Conservation (phyloP, 2,888 invertebrate species). For the Rhamnusium bicolor region DNA sequence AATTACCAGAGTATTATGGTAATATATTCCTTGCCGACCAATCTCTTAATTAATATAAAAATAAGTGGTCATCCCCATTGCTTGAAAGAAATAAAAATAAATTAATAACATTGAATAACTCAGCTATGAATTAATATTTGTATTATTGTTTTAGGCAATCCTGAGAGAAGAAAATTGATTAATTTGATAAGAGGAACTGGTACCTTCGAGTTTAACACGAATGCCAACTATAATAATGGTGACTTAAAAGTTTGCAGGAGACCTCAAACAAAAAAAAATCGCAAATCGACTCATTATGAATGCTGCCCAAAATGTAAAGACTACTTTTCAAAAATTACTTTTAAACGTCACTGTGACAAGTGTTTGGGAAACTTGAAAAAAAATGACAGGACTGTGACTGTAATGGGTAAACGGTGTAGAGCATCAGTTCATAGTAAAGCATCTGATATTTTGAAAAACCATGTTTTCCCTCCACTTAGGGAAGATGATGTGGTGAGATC, state of each 20-base stretch:
- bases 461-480: constrained; percentile 29
- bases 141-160: background rate
- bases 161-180: background rate
- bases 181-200: background rate
- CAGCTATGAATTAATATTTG: too few relatives aligned
- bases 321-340: background rate
- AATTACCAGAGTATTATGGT: too few relatives aligned
- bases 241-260: background rate
- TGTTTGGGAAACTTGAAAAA: background rate
- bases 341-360: background rate
- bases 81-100: too few relatives aligned
- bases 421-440: constrained; percentile 30
- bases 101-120: too few relatives aligned
- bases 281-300: background rate
- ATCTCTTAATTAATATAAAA: too few relatives aligned
- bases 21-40: too few relatives aligned
- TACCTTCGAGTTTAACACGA: background rate
- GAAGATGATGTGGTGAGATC: constrained; percentile 34
- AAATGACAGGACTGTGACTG: constrained; percentile 5
- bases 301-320: background rate
- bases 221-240: background rate
- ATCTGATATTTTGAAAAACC: constrained; percentile 20
- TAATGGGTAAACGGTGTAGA: constrained; percentile 24
- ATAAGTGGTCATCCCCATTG: too few relatives aligned
- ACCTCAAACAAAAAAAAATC: background rate